Evolutionary conservation across 2,888 invertebrate genomes (phyloP).

Genomic region (Drosophila subquinaria): DNA sequence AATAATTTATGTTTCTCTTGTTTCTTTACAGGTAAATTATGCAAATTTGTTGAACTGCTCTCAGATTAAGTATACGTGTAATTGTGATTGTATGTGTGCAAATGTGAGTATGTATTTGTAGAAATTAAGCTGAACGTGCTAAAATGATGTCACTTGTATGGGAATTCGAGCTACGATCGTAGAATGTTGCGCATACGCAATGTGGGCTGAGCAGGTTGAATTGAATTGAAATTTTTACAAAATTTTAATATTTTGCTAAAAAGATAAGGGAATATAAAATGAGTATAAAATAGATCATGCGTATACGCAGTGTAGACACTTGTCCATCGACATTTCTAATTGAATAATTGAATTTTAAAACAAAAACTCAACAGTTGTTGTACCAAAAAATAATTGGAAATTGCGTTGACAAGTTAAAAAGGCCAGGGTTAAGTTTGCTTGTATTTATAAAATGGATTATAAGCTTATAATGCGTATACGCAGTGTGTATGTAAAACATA

Average conservation of each 20-base stretch:
- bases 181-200: slow-evolving; percentile 26
- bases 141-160: slow-evolving; percentile 4
- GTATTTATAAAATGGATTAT: not conserved
- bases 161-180: not conserved
- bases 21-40: slow-evolving; percentile 75
- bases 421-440: not conserved
- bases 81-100: not conserved
- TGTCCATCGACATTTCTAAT: not conserved
- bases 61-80: slow-evolving; percentile 51
- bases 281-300: not conserved
- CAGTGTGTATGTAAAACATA: not conserved
- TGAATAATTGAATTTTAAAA: not conserved
- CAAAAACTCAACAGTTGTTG: not conserved
- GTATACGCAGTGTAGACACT: not conserved
- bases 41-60: slow-evolving; percentile 54
- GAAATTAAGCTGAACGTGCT: slow-evolving; percentile 18
- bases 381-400: not conserved
- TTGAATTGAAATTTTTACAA: not conserved
- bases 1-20: slow-evolving; percentile 57
- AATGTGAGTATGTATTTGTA: slow-evolving; percentile 20
- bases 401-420: not conserved
- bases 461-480: slow-evolving; percentile 8
- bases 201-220: slow-evolving; percentile 1
- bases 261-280: not conserved
- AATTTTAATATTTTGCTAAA: not conserved